Evolutionary conservation across 2,888 invertebrate species (phyloP), one percentile per base, ranked within the genome.

Genomic region (Lottia gigantea): DNA sequence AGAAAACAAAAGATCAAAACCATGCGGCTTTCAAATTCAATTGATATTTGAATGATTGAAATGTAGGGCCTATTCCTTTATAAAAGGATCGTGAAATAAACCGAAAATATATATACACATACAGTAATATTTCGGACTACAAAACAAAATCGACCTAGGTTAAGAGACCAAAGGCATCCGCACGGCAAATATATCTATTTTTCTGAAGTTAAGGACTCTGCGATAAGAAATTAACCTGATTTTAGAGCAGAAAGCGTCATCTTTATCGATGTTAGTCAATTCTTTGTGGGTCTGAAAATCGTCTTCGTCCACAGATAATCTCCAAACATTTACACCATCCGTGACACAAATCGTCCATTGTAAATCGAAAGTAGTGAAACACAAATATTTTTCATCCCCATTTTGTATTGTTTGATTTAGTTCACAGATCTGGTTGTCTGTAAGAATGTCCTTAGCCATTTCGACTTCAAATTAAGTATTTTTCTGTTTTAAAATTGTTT

Each of bases 301-400:
- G 12, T 83, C 81, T 45, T 78, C 78, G 69, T 83, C 84, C 46
- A 83, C 65, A 55, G 83, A 82, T 0, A 74, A 66, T 63, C 77
- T 74, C 85, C 85, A 86, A n/a, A 85, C 72, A 16, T 84, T 79
- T 7, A 80, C 71, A 4, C 86, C 86, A 73, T 86, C 83, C 3
- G 80, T 83, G 1, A 80, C 83, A 68, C 78, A 73, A 8, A 86
- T 63, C 14, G 78, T 73, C 82, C 82, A 84, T 25, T 72, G 63
- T 23, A 71, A 66, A n/a, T 26, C 67, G 46, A 79, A 67, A n/a
- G 78, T 73, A 0, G 85, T 84, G 68, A 80, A 86, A 70, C 82
- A 83, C 40, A 86, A 69, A 71, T 76, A 84, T 62, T 81, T 82
- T n/a, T 80, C 77, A 3, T 75, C 79, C 2, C 76, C 79, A 62